Evolutionary conservation across 1,140 invertebrate genomes (phyloP).

Genomic region (Apis cerana): DNA sequence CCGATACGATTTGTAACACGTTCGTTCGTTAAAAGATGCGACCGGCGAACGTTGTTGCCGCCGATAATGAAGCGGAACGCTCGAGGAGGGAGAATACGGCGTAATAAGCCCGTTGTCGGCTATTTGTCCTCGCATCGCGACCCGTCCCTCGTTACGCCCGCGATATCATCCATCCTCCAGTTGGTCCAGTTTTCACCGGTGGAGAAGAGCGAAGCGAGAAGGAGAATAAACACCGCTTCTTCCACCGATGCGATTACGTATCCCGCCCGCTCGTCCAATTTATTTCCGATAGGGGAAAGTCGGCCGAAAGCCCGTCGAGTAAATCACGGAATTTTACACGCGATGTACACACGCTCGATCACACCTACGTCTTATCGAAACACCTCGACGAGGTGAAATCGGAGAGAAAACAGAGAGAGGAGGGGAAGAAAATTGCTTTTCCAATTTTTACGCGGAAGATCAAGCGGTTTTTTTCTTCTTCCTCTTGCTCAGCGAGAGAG

Average conservation of each 20-base stretch:
- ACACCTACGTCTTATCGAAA: slow-evolving; percentile 16
- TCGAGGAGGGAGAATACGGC: too few species aligned
- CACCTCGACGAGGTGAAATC: background rate
- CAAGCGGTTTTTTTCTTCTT: background rate
- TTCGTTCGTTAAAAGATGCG: too few species aligned
- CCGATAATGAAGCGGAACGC: slow-evolving; percentile 14
- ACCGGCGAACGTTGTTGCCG: background rate
- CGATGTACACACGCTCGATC: background rate
- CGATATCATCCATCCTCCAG: background rate
- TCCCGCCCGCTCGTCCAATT: slow-evolving; percentile 13
- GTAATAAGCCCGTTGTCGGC: slow-evolving; percentile 28
- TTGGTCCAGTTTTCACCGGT: slow-evolving; percentile 32
- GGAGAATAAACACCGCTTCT: slow-evolving; percentile 19
- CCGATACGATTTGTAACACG: too few species aligned
- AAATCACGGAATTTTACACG: slow-evolving; percentile 41
- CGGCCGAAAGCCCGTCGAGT: background rate
- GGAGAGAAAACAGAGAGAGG: background rate
- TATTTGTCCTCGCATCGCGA: slow-evolving; percentile 19
- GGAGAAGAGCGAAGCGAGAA: background rate
- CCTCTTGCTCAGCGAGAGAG: too few species aligned
- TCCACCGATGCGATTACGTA: slow-evolving; percentile 29
- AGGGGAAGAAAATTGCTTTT: background rate
- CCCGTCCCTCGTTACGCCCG: slow-evolving; percentile 15
- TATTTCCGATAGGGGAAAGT: slow-evolving; percentile 29
- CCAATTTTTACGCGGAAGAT: background rate